A percentile compares a stretch with the other conserved stretches of the same genome.
phyloP scores from a whole-genome alignment of 2,113 vertebrate species.

The Thalassoma bifasciatum region DNA sequence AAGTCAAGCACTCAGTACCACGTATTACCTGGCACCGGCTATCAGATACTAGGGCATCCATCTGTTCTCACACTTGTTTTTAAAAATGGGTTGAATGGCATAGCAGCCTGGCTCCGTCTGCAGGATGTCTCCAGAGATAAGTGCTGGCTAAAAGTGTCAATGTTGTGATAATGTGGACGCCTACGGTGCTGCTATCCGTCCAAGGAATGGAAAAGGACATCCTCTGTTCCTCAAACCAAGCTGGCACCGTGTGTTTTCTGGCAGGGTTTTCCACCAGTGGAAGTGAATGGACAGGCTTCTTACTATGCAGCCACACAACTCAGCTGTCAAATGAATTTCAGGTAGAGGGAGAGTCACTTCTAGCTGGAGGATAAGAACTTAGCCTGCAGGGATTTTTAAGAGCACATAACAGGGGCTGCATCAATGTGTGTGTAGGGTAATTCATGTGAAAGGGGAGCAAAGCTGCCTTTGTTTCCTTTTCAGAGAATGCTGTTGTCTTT shows the following conservation, averaged over 20 bases:
- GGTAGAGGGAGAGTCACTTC: conserved; percentile 33
- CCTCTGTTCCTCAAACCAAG: conserved; percentile 60
- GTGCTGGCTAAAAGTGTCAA: conserved; percentile 22
- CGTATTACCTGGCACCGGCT: neutral
- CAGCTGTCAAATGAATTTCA: conserved; percentile 56
- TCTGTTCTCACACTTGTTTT: conserved; percentile 6
- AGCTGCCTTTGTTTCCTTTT: no score
- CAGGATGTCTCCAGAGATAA: conserved; percentile 19
- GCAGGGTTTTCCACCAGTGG: conserved; percentile 52
- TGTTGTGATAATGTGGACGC: conserved; percentile 6
- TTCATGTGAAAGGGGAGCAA: no score
- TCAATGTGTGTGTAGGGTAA: no score
- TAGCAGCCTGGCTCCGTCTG: neutral
- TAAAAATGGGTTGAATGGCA: conserved; percentile 12
- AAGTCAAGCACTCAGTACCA: conserved; percentile 8
- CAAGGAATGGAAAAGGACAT: conserved; percentile 43
- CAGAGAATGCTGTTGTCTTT: no score
- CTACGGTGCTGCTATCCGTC: conserved; percentile 1
- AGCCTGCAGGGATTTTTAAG: neutral
- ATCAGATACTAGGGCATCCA: conserved; percentile 16
- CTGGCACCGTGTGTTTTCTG: conserved; percentile 62
- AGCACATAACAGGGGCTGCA: conserved; percentile 13
- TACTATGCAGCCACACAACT: conserved; percentile 67
- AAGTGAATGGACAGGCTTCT: conserved; percentile 71
- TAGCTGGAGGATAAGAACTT: conserved; percentile 5